Evolutionary conservation across 2,888 invertebrate species (phyloP).

Genomic region (Orthonevra nobilis): DNA sequence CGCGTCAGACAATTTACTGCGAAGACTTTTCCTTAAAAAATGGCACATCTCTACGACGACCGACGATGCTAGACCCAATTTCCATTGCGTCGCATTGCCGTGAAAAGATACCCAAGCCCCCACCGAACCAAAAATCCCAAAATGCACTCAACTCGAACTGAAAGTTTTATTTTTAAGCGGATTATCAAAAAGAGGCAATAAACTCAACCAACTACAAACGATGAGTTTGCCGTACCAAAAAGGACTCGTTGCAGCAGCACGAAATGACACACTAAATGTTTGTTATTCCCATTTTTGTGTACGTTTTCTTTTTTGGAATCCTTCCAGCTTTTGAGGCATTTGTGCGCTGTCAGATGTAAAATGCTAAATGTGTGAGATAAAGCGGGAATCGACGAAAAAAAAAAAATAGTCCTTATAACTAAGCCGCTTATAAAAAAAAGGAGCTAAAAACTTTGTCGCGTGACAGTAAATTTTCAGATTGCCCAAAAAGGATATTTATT

Average conservation of each 20-base stretch:
- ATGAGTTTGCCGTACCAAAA: constrained; percentile 8
- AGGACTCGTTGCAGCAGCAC: constrained; percentile 22
- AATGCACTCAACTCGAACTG: constrained; percentile 39
- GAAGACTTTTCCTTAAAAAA: too few relatives aligned
- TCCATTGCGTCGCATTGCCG: constrained; percentile 59
- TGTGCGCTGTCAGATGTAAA: constrained; percentile 45
- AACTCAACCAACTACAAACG: too few relatives aligned
- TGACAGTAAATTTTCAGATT: constrained; percentile 56
- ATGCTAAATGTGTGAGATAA: constrained; percentile 32
- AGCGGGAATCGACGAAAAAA: background rate
- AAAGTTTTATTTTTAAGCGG: constrained; percentile 60
- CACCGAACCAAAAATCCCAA: background rate
- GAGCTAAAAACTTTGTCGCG: too few relatives aligned
- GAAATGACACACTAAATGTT: constrained; percentile 10
- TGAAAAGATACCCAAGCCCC: constrained; percentile 32
- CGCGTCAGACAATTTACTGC: too few relatives aligned
- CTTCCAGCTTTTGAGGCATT: constrained; percentile 34
- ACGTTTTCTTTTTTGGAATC: too few relatives aligned
- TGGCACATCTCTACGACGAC: constrained; percentile 22
- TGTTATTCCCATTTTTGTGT: background rate
- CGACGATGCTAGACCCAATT: constrained; percentile 47
- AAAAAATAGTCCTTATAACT: background rate
- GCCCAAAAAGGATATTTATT: constrained; percentile 44
- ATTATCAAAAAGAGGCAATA: constrained; percentile 38
- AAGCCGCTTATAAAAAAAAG: constrained; percentile 34